Evolutionary conservation across 2,113 vertebrate genomes (phyloP).

Genomic region (Ivindomyrus marchei): DNA sequence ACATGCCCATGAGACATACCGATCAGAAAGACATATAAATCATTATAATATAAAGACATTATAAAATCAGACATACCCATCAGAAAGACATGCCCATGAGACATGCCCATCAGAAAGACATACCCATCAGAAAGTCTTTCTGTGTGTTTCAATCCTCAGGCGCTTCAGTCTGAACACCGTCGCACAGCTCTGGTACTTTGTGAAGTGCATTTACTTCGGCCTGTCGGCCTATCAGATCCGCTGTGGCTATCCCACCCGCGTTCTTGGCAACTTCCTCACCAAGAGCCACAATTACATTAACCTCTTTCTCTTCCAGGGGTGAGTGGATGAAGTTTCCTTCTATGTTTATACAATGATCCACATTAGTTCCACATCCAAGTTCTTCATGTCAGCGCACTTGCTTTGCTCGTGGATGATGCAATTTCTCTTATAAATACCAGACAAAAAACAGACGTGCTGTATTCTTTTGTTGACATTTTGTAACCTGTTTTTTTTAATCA

Average conservation of each 20-base stretch:
- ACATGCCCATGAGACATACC: too few species aligned
- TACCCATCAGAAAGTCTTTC: background rate
- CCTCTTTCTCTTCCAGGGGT: constrained; percentile 87
- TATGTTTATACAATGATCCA: background rate
- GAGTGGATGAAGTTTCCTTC: constrained; percentile 31
- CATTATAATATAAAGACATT: too few species aligned
- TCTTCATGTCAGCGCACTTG: background rate
- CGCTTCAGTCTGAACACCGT: constrained; percentile 84
- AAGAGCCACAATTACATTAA: constrained; percentile 89
- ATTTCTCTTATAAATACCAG: background rate
- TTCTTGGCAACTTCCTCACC: constrained; percentile 85
- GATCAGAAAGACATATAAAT: too few species aligned
- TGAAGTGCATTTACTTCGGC: constrained; percentile 87
- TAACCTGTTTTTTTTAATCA: background rate
- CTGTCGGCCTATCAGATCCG: constrained; percentile 86
- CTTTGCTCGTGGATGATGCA: background rate
- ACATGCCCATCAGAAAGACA: too few species aligned
- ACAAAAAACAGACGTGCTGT: background rate
- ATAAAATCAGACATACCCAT: too few species aligned
- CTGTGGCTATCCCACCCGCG: constrained; percentile 80
- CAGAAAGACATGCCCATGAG: too few species aligned
- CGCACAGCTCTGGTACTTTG: constrained; percentile 87
- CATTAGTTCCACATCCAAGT: background rate
- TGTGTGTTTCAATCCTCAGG: constrained; percentile 48
- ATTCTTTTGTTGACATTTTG: background rate